A percentile compares a stretch with the other conserved stretches of the same genome.
These are phyloP conservation scores for Halichondria panicea DNA, from an alignment of 37 sponge, comb jelly and placozoan species.

Conservation along the genomic window DNA sequence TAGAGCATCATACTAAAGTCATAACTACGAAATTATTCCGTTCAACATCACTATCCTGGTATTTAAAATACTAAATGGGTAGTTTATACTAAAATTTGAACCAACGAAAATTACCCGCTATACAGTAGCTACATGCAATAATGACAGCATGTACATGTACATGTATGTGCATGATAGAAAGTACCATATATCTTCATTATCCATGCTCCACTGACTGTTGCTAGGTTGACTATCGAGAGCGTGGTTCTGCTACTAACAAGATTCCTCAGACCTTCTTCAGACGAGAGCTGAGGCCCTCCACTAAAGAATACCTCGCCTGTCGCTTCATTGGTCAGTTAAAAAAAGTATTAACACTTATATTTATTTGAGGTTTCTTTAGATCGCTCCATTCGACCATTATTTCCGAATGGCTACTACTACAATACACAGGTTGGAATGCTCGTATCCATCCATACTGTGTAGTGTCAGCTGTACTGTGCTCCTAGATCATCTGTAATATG, in stretches of 20 bases:
- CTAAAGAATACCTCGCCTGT: slow-evolving; percentile 57
- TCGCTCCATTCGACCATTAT: slow-evolving; percentile 60
- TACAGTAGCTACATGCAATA: too few species aligned
- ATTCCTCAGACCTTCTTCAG: slow-evolving; percentile 67
- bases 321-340: slow-evolving; percentile 54
- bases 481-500: slow-evolving; percentile 64
- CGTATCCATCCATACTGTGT: not conserved
- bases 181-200: not conserved
- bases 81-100: too few species aligned
- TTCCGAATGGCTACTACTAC: slow-evolving; percentile 54
- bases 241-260: slow-evolving; percentile 57
- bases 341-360: not conserved
- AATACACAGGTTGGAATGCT: slow-evolving; percentile 64
- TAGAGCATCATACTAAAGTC: too few species aligned
- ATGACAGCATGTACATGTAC: too few species aligned
- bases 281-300: slow-evolving; percentile 58
- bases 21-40: too few species aligned
- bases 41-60: too few species aligned
- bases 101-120: too few species aligned
- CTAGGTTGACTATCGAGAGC: slow-evolving; percentile 82
- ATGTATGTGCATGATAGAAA: too few species aligned
- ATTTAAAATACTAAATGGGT: too few species aligned
- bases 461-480: not conserved
- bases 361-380: slow-evolving; percentile 28
- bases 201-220: not conserved